Evolutionary conservation across 2,113 vertebrate genomes (phyloP).

Genomic region (Morone chrysops): DNA sequence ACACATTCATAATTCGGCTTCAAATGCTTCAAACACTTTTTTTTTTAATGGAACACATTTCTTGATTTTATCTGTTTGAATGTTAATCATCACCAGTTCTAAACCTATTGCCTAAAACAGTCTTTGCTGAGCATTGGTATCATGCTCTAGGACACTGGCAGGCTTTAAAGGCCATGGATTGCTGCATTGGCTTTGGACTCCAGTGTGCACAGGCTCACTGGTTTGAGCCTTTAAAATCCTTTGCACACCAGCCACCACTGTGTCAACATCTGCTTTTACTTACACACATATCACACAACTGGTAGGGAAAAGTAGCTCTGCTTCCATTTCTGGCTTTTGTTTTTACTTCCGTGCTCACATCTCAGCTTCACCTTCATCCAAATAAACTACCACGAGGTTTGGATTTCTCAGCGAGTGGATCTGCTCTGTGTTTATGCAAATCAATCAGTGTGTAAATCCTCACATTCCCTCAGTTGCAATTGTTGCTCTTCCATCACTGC

Average conservation of each 20-base stretch:
- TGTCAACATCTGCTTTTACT: constrained; percentile 20
- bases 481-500: background rate
- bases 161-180: background rate
- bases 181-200: background rate
- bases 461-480: background rate
- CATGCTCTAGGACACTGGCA: constrained; percentile 21
- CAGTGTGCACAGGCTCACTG: background rate
- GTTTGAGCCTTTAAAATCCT: constrained; percentile 20
- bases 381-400: background rate
- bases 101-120: background rate
- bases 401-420: background rate
- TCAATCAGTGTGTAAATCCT: background rate
- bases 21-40: background rate
- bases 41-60: background rate
- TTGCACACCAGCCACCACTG: background rate
- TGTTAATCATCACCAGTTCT: constrained; percentile 1
- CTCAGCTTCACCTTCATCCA: background rate
- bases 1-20: background rate
- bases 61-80: background rate
- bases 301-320: background rate
- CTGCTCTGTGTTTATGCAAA: background rate
- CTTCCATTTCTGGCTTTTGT: background rate
- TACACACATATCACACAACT: constrained; percentile 39
- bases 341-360: background rate
- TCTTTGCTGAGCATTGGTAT: background rate